Percentiles rank a stretch among this genome's conserved stretches.
Evolutionary conservation across 2,797 vertebrate genomes (phyloP).

Genomic region (Tokudaia tokunoshimensis): DNA sequence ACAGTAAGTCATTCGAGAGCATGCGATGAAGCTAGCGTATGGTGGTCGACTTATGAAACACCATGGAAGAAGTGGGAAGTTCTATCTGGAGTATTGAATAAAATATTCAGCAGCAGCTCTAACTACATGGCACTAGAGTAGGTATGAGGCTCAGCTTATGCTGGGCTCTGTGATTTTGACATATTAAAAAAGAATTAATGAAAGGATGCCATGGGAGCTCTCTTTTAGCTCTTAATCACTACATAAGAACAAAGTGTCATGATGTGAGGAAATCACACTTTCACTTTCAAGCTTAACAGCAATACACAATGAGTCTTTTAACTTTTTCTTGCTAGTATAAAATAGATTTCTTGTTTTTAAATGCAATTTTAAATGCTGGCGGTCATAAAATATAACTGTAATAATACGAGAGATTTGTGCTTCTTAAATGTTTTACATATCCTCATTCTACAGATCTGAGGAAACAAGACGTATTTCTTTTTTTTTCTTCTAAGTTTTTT

Average conservation of each 20-base stretch:
- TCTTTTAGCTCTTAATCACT: not conserved
- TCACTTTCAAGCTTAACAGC: not conserved
- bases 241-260: not conserved
- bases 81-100: not conserved
- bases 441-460: not conserved
- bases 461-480: not conserved
- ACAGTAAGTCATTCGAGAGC: not conserved
- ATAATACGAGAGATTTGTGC: not conserved
- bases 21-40: not conserved
- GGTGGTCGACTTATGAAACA: not conserved
- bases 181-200: slow-evolving; percentile 15
- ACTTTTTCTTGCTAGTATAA: not conserved
- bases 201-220: not conserved
- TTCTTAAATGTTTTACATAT: not conserved
- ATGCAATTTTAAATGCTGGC: not conserved
- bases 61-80: not conserved
- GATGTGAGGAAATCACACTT: not conserved
- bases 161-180: not conserved
- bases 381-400: not conserved
- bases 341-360: not conserved
- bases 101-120: not conserved
- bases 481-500: no score
- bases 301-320: not conserved
- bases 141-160: not conserved
- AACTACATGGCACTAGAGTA: not conserved